Evolutionary conservation across 2,888 invertebrate genomes (phyloP), one percentile per base, ranked within the genome.

Genomic region (Dione vanillae): DNA sequence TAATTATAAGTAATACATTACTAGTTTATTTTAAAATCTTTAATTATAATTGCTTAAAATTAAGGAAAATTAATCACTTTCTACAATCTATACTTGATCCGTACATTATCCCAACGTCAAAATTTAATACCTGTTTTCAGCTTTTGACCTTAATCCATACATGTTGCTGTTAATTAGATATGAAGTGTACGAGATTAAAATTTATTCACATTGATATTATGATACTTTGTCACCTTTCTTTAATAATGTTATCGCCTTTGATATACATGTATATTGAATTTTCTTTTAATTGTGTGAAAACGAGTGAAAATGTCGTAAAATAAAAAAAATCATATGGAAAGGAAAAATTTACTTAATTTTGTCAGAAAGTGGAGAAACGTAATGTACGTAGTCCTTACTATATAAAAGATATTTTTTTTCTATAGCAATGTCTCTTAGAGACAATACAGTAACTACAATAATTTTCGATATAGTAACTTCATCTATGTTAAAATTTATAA

Each of bases 401-500:
- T n/a, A n/a, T 45, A 45, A 45, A 45, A 45, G 5, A 41, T 19
- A n/a, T n/a, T n/a, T n/a, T n/a, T n/a, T n/a, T n/a, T n/a, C n/a
- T 41, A 41, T 19, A 16, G 9, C 14, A 41, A 43, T 52, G 59
- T 16, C 59, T 61, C 67, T 35, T 14, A 43, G 51, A 67, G 67
- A 43, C 49, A 49, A 35, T 8, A n/a, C 35, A 16, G 43, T 45
- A 12, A 56, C 20, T 49, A 16, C n/a, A 58, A 19, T 9, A 19
- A 19, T 37, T 58, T 58, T 40, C 14, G 12, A 16, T n/a, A n/a
- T n/a, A n/a, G n/a, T n/a, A 49, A 59, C 51, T 56, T 82, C 74
- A 69, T 86, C 83, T 83, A 76, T 76, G 77, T 62, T 70, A 69
- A 78, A 77, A 74, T 77, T 81, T 77, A 79, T 76, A 79, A 82